Evolutionary conservation across 1,140 invertebrate genomes (phyloP).

Genomic region (Drosophila littoralis): DNA sequence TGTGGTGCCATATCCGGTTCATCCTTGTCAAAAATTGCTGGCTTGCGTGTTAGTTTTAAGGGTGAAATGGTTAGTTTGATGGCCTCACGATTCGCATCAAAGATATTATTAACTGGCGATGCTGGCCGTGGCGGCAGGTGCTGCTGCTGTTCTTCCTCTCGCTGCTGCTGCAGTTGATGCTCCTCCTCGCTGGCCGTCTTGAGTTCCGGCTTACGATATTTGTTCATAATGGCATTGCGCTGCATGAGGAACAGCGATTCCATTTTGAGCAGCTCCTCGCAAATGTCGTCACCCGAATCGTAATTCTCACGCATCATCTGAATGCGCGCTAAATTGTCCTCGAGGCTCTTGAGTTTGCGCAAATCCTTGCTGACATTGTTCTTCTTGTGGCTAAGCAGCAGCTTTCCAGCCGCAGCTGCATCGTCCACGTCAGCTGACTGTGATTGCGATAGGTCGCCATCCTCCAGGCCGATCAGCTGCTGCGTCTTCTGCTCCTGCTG

Average conservation of each 20-base stretch:
- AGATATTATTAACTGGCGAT: conserved; percentile 69
- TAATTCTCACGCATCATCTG: conserved; percentile 82
- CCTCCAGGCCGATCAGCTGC: conserved; percentile 4
- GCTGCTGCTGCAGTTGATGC: conserved; percentile 21
- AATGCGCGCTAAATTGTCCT: conserved; percentile 75
- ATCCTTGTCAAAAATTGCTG: conserved; percentile 74
- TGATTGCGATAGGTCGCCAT: conserved; percentile 20
- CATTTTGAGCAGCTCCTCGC: conserved; percentile 79
- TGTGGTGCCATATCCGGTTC: conserved; percentile 40
- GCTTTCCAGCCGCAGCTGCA: conserved; percentile 14
- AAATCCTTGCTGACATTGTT: conserved; percentile 73
- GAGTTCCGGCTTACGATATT: conserved; percentile 69
- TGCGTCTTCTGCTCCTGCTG: conserved; percentile 27
- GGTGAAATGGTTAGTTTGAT: conserved; percentile 80
- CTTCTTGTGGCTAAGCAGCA: conserved; percentile 45
- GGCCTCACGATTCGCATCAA: conserved; percentile 76
- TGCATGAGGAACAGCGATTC: conserved; percentile 75
- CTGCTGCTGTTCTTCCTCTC: conserved; percentile 1
- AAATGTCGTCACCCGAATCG: conserved; percentile 75
- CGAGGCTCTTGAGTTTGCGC: conserved; percentile 72
- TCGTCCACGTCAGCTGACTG: neutral
- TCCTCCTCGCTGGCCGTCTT: conserved; percentile 43
- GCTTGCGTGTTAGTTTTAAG: conserved; percentile 67
- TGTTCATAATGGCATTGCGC: conserved; percentile 77
- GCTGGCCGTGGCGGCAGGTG: conserved; percentile 14